These are phyloP conservation scores for Drosophila greeni DNA, from an alignment of 2,888 invertebrate species.

Conservation along the genomic window DNA sequence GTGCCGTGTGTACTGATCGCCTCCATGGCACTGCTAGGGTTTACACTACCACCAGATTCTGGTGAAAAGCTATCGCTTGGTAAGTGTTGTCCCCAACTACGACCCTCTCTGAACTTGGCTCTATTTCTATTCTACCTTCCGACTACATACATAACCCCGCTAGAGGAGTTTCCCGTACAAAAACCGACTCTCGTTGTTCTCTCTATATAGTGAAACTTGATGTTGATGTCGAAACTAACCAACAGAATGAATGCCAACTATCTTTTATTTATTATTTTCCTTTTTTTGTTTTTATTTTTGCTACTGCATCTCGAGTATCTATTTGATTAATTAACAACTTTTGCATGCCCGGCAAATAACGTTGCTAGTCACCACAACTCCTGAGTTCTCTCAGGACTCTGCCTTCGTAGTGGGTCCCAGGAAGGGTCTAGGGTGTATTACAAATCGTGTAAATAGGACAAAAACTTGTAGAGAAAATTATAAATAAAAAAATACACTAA, in stretches of 20 bases:
- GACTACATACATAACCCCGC: constrained; percentile 6
- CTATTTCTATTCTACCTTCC: constrained; percentile 12
- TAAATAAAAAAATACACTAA: background rate
- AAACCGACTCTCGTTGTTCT: constrained; percentile 7
- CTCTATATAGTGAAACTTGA: background rate
- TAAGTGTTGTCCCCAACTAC: constrained; percentile 78
- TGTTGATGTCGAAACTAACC: constrained; percentile 6
- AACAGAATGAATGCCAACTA: constrained; percentile 14
- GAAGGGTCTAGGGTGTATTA: background rate
- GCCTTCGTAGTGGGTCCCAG: constrained; percentile 5
- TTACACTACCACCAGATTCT: constrained; percentile 99
- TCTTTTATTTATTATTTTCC: constrained; percentile 1
- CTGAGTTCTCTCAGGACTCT: background rate
- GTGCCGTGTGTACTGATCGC: constrained; percentile 99
- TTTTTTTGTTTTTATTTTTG: constrained; percentile 6
- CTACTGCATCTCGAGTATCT: constrained; percentile 25
- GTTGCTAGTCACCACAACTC: constrained; percentile 11
- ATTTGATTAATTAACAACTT: constrained; percentile 13
- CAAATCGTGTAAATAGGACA: background rate
- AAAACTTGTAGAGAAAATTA: background rate
- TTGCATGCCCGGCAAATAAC: constrained; percentile 18
- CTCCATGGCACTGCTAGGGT: constrained; percentile 98
- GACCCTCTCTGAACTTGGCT: constrained; percentile 26
- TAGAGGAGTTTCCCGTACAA: constrained; percentile 4
- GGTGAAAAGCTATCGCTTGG: constrained; percentile 99